Evolutionary conservation across 2,888 invertebrate genomes (phyloP).

Genomic region (Perithous albicinctus): DNA sequence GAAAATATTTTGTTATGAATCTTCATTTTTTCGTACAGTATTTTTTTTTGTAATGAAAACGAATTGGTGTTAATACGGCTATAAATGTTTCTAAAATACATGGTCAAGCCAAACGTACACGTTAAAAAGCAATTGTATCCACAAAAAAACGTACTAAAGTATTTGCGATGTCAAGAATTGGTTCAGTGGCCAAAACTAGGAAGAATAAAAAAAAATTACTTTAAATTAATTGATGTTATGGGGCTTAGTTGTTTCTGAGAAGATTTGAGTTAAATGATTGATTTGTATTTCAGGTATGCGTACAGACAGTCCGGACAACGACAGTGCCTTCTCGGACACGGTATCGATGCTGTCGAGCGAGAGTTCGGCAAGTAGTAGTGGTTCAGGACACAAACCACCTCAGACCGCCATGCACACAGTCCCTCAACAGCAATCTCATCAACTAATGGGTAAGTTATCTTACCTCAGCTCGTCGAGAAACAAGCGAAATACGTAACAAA

Average conservation of each 20-base stretch:
- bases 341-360: constrained; percentile 97
- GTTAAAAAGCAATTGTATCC: too few relatives aligned
- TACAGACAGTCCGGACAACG: constrained; percentile 98
- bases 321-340: constrained; percentile 99
- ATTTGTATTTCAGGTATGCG: constrained; percentile 84
- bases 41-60: too few relatives aligned
- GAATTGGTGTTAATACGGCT: too few relatives aligned
- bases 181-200: too few relatives aligned
- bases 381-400: constrained; percentile 87
- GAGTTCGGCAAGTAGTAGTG: constrained; percentile 96
- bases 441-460: constrained; percentile 80
- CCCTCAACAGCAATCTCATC: constrained; percentile 81
- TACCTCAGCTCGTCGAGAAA: constrained; percentile 1
- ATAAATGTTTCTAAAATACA: too few relatives aligned
- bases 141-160: too few relatives aligned
- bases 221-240: not conserved
- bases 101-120: too few relatives aligned
- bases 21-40: too few relatives aligned
- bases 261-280: not conserved
- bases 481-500: constrained; percentile 13
- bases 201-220: not conserved
- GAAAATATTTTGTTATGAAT: too few relatives aligned
- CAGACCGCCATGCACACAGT: constrained; percentile 82
- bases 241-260: not conserved
- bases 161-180: too few relatives aligned